Evolutionary conservation across 2,113 vertebrate genomes (phyloP).

Genomic region (Poecile atricapillus): DNA sequence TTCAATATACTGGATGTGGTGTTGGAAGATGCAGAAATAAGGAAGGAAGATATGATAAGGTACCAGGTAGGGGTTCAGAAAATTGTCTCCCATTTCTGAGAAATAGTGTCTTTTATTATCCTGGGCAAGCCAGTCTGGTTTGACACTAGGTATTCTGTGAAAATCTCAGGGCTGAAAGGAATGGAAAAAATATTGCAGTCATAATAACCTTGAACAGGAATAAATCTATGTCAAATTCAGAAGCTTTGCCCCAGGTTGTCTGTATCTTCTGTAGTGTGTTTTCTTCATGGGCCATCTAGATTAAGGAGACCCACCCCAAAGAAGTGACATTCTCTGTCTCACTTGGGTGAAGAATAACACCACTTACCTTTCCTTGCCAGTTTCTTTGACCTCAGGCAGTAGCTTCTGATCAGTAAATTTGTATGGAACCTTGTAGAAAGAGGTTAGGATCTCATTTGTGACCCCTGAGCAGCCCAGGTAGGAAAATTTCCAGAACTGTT

Average conservation of each 20-base stretch:
- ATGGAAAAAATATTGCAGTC: neutral
- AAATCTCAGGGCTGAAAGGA: neutral
- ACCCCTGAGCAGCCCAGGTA: neutral
- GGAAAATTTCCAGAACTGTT: neutral
- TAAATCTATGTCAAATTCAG: neutral
- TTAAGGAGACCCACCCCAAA: neutral
- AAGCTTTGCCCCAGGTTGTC: neutral
- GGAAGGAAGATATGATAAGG: neutral
- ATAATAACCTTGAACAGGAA: neutral
- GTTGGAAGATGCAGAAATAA: neutral
- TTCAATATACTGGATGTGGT: neutral
- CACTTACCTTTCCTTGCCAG: neutral
- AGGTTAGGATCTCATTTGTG: neutral
- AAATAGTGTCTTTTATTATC: neutral
- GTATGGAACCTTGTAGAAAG: neutral
- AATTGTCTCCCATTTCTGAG: neutral
- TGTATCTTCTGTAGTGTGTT: neutral
- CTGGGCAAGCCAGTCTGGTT: neutral
- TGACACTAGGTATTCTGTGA: neutral
- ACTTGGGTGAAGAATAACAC: neutral
- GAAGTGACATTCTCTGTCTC: neutral
- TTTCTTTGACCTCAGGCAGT: neutral
- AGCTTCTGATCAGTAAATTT: neutral
- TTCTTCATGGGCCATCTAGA: neutral
- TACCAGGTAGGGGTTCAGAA: neutral